phyloP scores from a whole-genome alignment of 2,797 vertebrate genomes.

The Scolopax bukidnonensis region DNA sequence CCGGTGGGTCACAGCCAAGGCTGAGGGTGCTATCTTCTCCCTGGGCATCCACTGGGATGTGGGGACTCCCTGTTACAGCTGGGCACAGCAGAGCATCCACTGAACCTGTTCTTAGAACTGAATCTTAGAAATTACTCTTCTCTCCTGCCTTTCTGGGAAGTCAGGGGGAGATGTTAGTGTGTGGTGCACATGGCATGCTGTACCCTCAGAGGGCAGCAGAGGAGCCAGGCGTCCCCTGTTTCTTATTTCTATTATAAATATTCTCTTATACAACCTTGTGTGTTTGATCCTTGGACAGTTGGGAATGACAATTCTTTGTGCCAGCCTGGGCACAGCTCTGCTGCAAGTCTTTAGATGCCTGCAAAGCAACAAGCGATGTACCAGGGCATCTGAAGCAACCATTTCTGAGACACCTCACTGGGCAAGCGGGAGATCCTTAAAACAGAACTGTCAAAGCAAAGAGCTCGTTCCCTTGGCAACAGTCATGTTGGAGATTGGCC shows the following conservation, averaged over 20 bases:
- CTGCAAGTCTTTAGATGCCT: background rate
- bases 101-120: no score
- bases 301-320: rapidly evolving
- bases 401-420: background rate
- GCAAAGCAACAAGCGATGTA: background rate
- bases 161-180: rapidly evolving
- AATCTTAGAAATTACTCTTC: background rate
- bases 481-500: conserved; percentile 45
- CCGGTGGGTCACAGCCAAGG: background rate
- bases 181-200: background rate
- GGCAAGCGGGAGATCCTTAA: conserved; percentile 49
- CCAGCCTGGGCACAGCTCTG: background rate
- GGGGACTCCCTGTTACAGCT: background rate
- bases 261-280: background rate
- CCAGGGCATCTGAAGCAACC: background rate
- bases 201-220: background rate
- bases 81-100: background rate
- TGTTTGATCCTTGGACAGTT: background rate
- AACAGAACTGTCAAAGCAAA: conserved; percentile 54
- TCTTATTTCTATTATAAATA: background rate
- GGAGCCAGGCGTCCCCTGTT: background rate
- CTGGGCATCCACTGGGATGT: rapidly evolving
- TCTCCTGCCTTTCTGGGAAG: background rate
- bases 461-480: conserved; percentile 67
- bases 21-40: rapidly evolving